Evolutionary conservation across 37 sponge, comb jelly and placozoan species (phyloP).

Genomic region (Halichondria panicea): DNA sequence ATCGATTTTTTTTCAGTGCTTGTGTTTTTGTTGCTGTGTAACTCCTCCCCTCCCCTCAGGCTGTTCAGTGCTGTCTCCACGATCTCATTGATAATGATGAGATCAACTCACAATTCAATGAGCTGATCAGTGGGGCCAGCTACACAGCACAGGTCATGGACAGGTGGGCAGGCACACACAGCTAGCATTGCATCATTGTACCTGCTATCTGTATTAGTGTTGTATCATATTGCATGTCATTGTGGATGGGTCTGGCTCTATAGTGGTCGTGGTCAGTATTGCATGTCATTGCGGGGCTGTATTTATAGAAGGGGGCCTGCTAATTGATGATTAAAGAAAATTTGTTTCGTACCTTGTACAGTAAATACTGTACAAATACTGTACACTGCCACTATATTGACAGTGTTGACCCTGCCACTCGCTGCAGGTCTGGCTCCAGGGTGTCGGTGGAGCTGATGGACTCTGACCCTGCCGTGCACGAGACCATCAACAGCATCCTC

Average conservation of each 20-base stretch:
- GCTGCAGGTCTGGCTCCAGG: slow-evolving; percentile 44
- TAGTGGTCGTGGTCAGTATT: too few species aligned
- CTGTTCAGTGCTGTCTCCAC: slow-evolving; percentile 61
- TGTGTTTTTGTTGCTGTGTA: neutral
- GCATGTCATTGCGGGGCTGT: too few species aligned
- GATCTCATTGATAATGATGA: slow-evolving; percentile 29
- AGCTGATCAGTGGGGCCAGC: slow-evolving; percentile 14
- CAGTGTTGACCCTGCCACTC: neutral
- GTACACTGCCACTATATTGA: neutral
- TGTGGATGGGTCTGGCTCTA: too few species aligned
- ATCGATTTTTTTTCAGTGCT: neutral
- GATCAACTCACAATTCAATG: slow-evolving; percentile 19
- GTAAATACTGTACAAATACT: neutral
- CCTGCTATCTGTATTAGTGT: neutral
- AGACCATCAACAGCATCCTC: slow-evolving; percentile 48
- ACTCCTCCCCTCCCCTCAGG: neutral
- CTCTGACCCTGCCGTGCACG: slow-evolving; percentile 14
- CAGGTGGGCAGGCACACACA: slow-evolving; percentile 17
- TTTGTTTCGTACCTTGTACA: too few species aligned
- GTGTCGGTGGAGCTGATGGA: slow-evolving; percentile 49
- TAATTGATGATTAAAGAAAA: too few species aligned
- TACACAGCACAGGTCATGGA: slow-evolving; percentile 52
- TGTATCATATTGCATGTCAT: neutral
- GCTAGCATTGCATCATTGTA: slow-evolving; percentile 9
- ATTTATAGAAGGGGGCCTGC: too few species aligned